Evolutionary conservation across 2,113 vertebrate genomes (phyloP), one percentile per base, ranked within the genome.

Genomic region (Cyprinodon brontotheroides): DNA sequence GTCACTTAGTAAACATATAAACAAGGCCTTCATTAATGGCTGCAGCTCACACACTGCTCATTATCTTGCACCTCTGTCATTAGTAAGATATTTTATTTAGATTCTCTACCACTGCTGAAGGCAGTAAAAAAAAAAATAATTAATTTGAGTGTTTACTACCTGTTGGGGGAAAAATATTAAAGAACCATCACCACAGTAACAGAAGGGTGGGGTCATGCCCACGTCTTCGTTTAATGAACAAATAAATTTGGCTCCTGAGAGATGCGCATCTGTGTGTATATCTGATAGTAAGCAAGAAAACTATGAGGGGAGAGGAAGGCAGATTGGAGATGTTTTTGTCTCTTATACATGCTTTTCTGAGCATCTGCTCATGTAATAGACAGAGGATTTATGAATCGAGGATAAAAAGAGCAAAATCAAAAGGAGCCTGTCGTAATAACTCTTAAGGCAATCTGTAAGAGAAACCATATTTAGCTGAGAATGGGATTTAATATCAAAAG

Each of bases 381-480:
- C 41, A 65, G 77, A 4, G 17, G 20, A 45, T 11, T 41, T 39
- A 68, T 11, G 79, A 65, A 67, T 60, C 63, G 37, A 74, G 48
- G 71, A 65, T 65, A 38, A 70, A n/a, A 74, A 70, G 22, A 80
- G 66, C 64, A 45, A 73, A 0, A 0, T 22, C 65, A 75, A 79
- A 65, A 4, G 41, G 36, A 65, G 43, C 47, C 53, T n/a, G 60
- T 67, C 84, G 72, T 83, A 22, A 13, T 69, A 67, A 78, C 64
- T 81, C 80, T 87, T 80, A 50, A 66, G 78, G 85, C 74, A 78
- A 78, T 48, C 66, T 77, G 74, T 60, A 60, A 72, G 69, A 74
- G 62, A 68, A 80, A 76, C 79, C 68, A 85, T 87, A 84, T 91
- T 84, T 86, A 82, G 70, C 1, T 6, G 81, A 80, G 78, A 84